These are phyloP conservation scores for Iphiclides podalirius DNA, from an alignment of 2,888 invertebrate genomes.

Conservation along the genomic window DNA sequence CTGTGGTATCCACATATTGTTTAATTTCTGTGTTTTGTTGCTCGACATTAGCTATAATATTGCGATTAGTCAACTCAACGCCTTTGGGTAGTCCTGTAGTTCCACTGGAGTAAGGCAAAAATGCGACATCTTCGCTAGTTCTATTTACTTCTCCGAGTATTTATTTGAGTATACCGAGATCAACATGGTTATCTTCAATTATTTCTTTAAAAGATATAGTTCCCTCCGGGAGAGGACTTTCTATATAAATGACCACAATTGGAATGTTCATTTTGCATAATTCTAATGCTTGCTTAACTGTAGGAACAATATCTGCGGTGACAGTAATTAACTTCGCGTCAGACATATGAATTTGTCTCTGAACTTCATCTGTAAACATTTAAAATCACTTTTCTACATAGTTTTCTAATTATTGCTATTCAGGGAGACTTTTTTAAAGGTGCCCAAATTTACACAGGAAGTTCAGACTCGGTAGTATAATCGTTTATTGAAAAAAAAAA, in stretches of 20 bases:
- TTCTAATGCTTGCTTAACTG: slow-evolving; percentile 66
- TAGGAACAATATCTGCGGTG: slow-evolving; percentile 64
- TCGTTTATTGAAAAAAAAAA: no score
- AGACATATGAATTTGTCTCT: slow-evolving; percentile 81
- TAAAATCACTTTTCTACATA: no score
- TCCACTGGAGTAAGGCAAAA: slow-evolving; percentile 90
- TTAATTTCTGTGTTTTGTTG: slow-evolving; percentile 44
- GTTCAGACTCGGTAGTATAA: no score
- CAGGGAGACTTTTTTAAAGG: no score
- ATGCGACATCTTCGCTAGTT: slow-evolving; percentile 75
- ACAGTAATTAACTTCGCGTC: slow-evolving; percentile 82
- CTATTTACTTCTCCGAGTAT: slow-evolving; percentile 51
- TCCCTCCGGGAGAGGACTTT: slow-evolving; percentile 55
- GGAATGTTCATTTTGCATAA: slow-evolving; percentile 67
- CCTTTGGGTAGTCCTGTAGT: slow-evolving; percentile 91
- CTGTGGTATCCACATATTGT: slow-evolving; percentile 50
- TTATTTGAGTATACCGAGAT: slow-evolving; percentile 70
- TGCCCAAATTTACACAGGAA: no score
- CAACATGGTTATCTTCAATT: slow-evolving; percentile 61
- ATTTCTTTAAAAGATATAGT: slow-evolving; percentile 82
- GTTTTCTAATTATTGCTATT: no score
- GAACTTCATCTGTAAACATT: slow-evolving; percentile 84
- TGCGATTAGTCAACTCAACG: slow-evolving; percentile 82
- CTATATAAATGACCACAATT: slow-evolving; percentile 56
- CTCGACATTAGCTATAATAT: slow-evolving; percentile 68